phyloP scores from a whole-genome alignment of 1,140 invertebrate species.

The Pantala flavescens region DNA sequence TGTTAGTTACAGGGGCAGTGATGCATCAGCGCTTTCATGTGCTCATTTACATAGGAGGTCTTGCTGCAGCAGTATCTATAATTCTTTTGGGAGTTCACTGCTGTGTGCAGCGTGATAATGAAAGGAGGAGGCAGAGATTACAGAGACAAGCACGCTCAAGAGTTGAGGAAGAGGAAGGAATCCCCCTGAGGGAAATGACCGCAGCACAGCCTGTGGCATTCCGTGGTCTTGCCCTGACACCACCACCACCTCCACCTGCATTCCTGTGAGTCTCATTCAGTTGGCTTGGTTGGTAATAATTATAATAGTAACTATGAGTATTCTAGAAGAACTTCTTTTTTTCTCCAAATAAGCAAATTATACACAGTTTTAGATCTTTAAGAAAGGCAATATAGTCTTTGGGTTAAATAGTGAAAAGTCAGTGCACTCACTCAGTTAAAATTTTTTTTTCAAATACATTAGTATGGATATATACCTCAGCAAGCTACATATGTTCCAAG shows the following conservation, averaged over 20 bases:
- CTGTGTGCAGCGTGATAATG: background rate
- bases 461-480: too few relatives aligned
- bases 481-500: too few relatives aligned
- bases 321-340: too few relatives aligned
- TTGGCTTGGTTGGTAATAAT: too few relatives aligned
- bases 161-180: background rate
- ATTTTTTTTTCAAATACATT: too few relatives aligned
- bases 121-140: background rate
- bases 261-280: background rate
- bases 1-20: background rate
- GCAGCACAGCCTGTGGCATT: background rate
- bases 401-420: too few relatives aligned
- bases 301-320: too few relatives aligned
- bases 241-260: background rate
- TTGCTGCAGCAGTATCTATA: background rate
- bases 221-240: background rate
- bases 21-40: background rate
- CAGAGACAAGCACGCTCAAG: background rate
- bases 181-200: background rate
- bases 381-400: too few relatives aligned
- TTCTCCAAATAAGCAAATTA: too few relatives aligned
- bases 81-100: background rate
- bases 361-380: too few relatives aligned
- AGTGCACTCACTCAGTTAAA: too few relatives aligned
- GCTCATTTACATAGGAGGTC: background rate